Conservation (phyloP, 2,888 invertebrate species). For the Tyria jacobaeae region DNA sequence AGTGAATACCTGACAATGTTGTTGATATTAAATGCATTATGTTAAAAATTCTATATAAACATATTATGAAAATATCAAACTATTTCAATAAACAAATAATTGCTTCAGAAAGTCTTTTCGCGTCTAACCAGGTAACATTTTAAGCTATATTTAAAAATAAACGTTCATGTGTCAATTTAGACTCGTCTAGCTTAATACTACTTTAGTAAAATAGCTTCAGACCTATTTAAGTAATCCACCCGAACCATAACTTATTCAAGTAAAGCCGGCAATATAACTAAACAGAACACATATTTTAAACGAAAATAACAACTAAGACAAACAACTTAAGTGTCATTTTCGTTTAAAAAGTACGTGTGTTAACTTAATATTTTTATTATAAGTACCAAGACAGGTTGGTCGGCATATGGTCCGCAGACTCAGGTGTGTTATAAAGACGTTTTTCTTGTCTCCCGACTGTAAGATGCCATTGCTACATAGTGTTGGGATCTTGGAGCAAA, state of each 20-base stretch:
- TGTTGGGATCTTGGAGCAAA: constrained; percentile 40
- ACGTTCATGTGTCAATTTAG: not conserved
- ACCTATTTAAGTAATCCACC: constrained; percentile 3
- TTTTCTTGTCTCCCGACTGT: constrained; percentile 74
- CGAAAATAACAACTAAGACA: not conserved
- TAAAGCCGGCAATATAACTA: constrained; percentile 1
- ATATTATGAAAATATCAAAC: too few relatives aligned
- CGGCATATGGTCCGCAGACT: constrained; percentile 59
- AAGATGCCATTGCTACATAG: constrained; percentile 58
- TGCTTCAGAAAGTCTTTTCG: too few relatives aligned
- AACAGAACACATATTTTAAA: constrained; percentile 8
- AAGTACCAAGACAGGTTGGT: constrained; percentile 65
- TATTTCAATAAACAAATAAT: too few relatives aligned
- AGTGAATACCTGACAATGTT: too few relatives aligned
- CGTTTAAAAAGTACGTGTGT: constrained; percentile 4
- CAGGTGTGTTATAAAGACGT: constrained; percentile 82
- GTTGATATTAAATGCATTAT: too few relatives aligned
- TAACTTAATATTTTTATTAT: constrained; percentile 31
- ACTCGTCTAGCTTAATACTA: not conserved
- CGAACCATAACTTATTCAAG: not conserved
- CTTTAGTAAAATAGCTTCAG: not conserved
- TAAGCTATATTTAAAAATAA: not conserved
- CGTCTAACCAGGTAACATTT: too few relatives aligned
- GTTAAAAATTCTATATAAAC: too few relatives aligned
- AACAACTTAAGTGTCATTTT: not conserved